phyloP scores from a whole-genome alignment of 2,113 vertebrate species.

The Willisornis vidua region DNA sequence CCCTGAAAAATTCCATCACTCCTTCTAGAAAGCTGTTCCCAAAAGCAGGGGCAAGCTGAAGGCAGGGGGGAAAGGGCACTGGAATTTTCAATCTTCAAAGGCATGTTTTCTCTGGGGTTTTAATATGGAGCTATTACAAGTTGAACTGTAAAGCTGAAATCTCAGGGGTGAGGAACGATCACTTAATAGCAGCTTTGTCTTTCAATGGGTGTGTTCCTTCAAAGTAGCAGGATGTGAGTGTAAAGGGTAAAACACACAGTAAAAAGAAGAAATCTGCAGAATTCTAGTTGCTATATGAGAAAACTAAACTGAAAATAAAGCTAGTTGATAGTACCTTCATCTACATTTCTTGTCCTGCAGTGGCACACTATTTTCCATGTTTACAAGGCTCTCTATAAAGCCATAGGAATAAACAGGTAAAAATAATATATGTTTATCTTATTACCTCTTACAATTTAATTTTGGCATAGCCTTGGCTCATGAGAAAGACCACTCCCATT shows the following conservation, averaged over 20 bases:
- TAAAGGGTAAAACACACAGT: neutral
- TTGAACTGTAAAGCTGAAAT: neutral
- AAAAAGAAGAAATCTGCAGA: neutral
- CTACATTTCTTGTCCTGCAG: neutral
- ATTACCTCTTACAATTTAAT: neutral
- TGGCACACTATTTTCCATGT: neutral
- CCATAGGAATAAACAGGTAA: neutral
- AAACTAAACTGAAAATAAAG: neutral
- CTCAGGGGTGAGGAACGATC: neutral
- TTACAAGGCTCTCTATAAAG: neutral
- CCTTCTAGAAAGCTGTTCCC: neutral
- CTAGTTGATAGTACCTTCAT: neutral
- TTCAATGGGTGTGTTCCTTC: neutral
- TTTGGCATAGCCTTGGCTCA: neutral
- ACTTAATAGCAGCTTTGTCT: slow-evolving; percentile 6
- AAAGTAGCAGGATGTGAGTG: neutral
- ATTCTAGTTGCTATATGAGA: neutral
- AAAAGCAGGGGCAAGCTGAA: neutral
- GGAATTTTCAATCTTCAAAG: neutral
- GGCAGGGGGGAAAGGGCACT: neutral
- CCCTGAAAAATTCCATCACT: neutral
- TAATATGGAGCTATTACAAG: neutral
- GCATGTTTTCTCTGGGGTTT: neutral
- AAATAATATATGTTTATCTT: neutral
- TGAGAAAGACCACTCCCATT: slow-evolving; percentile 16